Evolutionary conservation across 2,888 invertebrate genomes (phyloP).

Genomic region (Lepidonotus clava): DNA sequence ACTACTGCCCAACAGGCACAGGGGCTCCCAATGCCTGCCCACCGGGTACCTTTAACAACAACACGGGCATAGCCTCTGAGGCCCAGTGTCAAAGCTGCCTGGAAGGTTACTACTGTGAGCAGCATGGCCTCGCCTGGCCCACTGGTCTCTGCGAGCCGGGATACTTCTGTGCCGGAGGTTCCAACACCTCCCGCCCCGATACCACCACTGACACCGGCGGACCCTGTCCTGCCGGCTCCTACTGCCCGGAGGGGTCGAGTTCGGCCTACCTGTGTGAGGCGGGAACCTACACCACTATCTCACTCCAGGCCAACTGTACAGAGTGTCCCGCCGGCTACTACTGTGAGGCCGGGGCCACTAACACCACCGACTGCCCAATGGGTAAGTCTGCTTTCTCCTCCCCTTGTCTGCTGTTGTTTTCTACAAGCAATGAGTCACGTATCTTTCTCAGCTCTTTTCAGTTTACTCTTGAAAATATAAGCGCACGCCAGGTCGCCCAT

Average conservation of each 20-base stretch:
- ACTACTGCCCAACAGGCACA: slow-evolving; percentile 74
- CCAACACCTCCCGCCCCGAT: slow-evolving; percentile 72
- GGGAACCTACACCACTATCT: slow-evolving; percentile 72
- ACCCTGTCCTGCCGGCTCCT: slow-evolving; percentile 76
- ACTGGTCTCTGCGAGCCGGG: slow-evolving; percentile 73
- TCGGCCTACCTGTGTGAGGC: slow-evolving; percentile 70
- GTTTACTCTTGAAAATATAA: no score
- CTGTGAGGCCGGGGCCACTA: slow-evolving; percentile 72
- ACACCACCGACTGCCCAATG: slow-evolving; percentile 71
- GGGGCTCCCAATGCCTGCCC: slow-evolving; percentile 73
- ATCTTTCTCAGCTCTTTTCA: no score
- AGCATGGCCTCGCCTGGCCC: slow-evolving; percentile 72
- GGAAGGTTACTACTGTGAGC: slow-evolving; percentile 74
- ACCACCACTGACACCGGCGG: slow-evolving; percentile 70
- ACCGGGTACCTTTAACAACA: slow-evolving; percentile 76
- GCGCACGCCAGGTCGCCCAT: no score
- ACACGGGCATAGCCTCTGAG: slow-evolving; percentile 65
- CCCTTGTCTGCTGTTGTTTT: neutral
- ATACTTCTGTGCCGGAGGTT: slow-evolving; percentile 74
- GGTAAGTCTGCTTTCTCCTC: slow-evolving; percentile 65
- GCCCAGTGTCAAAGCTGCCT: slow-evolving; percentile 73
- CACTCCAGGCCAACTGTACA: slow-evolving; percentile 71
- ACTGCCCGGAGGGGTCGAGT: slow-evolving; percentile 73
- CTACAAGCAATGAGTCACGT: no score
- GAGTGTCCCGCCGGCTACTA: slow-evolving; percentile 76